Conservation (phyloP, 2,888 invertebrate species). For the Pammene fasciana region DNA sequence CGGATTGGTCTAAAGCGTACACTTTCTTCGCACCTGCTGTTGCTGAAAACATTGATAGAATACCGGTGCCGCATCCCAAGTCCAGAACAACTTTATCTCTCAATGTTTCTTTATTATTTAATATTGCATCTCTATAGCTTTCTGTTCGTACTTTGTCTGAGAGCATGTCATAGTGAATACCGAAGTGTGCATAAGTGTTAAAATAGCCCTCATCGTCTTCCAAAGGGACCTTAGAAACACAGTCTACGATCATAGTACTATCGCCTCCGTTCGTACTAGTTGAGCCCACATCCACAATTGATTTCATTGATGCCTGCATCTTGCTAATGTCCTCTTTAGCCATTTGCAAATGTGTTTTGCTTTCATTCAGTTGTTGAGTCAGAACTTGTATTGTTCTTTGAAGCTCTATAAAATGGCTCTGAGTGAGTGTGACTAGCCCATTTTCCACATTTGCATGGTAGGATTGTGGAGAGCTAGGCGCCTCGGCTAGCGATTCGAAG, state of each 20-base stretch:
- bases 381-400: slow-evolving; percentile 83
- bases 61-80: slow-evolving; percentile 98
- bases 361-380: slow-evolving; percentile 84
- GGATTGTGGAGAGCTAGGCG: slow-evolving; percentile 68
- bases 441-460: slow-evolving; percentile 85
- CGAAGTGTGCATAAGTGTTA: slow-evolving; percentile 93
- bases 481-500: slow-evolving; percentile 77
- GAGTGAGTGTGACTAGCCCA: slow-evolving; percentile 84
- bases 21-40: slow-evolving; percentile 96
- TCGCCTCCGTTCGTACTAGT: slow-evolving; percentile 50
- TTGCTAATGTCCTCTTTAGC: slow-evolving; percentile 84
- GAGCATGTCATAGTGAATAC: slow-evolving; percentile 97
- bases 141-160: slow-evolving; percentile 94
- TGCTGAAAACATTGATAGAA: slow-evolving; percentile 98
- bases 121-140: slow-evolving; percentile 92
- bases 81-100: slow-evolving; percentile 93
- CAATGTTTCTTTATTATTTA: slow-evolving; percentile 87
- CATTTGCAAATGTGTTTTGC: slow-evolving; percentile 82
- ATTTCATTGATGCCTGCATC: slow-evolving; percentile 85
- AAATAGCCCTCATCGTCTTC: slow-evolving; percentile 91
- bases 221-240: slow-evolving; percentile 78
- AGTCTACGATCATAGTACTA: slow-evolving; percentile 57
- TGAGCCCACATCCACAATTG: slow-evolving; percentile 74
- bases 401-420: slow-evolving; percentile 84
- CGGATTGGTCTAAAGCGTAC: slow-evolving; percentile 97